A percentile compares a stretch with the other conserved stretches of the same genome.
Conservation (phyloP, 1,140 invertebrate species). For the Drosophila sucinea region DNA sequence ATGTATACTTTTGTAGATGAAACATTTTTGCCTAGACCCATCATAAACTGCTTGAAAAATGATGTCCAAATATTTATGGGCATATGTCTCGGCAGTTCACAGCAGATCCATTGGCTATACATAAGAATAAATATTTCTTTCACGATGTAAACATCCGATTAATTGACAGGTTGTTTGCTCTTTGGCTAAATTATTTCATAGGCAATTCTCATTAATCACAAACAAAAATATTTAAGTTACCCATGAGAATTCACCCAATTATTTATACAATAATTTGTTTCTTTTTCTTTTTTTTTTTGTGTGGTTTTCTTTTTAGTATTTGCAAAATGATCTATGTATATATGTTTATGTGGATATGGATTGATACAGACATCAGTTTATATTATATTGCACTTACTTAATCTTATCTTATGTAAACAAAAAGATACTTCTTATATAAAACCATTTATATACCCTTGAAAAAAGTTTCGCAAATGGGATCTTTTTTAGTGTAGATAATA, state of each 20-base stretch:
- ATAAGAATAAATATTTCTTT: conserved; percentile 4
- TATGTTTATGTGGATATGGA: not conserved
- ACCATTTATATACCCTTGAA: too few species aligned
- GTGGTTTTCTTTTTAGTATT: not conserved
- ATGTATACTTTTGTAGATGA: not conserved
- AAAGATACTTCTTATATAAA: too few species aligned
- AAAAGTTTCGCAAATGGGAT: too few species aligned
- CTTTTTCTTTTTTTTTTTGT: not conserved
- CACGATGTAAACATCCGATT: conserved; percentile 12
- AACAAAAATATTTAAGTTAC: not conserved
- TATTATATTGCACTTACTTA: too few species aligned
- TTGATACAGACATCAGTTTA: not conserved
- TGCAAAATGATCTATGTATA: too few species aligned
- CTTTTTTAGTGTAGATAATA: too few species aligned
- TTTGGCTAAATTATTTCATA: conserved; percentile 6
- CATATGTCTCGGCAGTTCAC: not conserved
- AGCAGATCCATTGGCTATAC: conserved; percentile 4
- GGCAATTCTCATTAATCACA: conserved; percentile 5
- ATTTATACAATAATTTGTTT: not conserved
- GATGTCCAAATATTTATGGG: conserved; percentile 18
- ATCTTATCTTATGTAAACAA: too few species aligned
- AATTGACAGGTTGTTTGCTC: conserved; percentile 12
- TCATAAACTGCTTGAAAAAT: conserved; percentile 10
- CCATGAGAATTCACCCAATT: not conserved
- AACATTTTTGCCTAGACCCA: not conserved